phyloP scores from a whole-genome alignment of 2,888 invertebrate genomes.

The Iselma pallidipennis region DNA sequence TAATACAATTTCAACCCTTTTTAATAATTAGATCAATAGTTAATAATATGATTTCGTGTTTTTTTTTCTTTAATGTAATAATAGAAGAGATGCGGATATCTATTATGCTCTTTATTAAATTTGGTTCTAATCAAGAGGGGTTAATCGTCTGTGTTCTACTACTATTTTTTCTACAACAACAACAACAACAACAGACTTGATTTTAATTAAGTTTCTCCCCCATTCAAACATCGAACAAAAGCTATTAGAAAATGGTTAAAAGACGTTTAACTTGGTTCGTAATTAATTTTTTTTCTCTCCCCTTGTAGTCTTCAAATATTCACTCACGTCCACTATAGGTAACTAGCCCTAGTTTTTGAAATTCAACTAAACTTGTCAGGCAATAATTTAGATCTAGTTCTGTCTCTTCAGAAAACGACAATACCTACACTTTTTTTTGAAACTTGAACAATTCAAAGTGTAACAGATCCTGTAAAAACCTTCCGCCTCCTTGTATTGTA shows the following conservation, averaged over 20 bases:
- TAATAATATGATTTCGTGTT: too few species aligned
- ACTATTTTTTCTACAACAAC: not conserved
- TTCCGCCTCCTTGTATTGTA: not conserved
- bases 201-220: not conserved
- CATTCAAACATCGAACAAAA: not conserved
- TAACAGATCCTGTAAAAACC: not conserved
- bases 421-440: too few species aligned
- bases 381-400: not conserved
- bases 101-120: not conserved
- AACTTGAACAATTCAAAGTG: not conserved
- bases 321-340: too few species aligned
- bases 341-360: not conserved
- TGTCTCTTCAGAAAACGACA: too few species aligned
- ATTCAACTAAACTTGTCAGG: not conserved
- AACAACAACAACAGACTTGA: too few species aligned
- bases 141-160: not conserved
- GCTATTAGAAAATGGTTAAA: not conserved
- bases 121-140: not conserved
- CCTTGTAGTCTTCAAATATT: not conserved
- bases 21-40: not conserved
- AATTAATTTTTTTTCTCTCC: not conserved
- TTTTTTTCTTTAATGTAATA: too few species aligned
- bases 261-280: not conserved
- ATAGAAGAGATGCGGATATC: not conserved
- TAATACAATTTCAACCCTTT: not conserved